Evolutionary conservation across 2,888 invertebrate species (phyloP), one percentile per base, ranked within the genome.

Genomic region (Nematopogon swammerdamellus): DNA sequence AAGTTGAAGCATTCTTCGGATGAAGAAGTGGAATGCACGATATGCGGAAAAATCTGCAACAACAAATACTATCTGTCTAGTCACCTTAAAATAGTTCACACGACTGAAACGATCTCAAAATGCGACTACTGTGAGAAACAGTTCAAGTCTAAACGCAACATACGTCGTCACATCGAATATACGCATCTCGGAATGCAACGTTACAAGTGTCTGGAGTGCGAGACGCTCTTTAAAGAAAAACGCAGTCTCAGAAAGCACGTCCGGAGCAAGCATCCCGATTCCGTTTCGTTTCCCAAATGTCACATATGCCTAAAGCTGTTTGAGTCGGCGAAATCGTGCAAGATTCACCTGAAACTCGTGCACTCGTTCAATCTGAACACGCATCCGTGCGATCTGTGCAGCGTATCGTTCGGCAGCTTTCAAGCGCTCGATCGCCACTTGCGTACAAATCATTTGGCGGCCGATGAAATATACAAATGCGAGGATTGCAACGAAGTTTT

Each of bases 251-350:
- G 76, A 0, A 76, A 75, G 20, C 75, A 76, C 48, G 69, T 76
- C 0, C 58, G 75, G 0, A 63, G 66, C 0, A 75, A 74, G 49
- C 75, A 76, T 52, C 67, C 73, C 0, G 59, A 74, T 36, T 75
- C 76, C 0, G 54, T 63, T 0, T 51, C 59, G 0, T 76, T 76
- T 16, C 73, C 76, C 0, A 71, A 73, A 47, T 76, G 75, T 44
- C 73, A 74, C 45, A 67, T 75, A 1, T 76, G 75, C 49, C 55
- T 65, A 1, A 72, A 72, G 48, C 56, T 72, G 1, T 76, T 76
- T 30, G 76, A 76, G 50, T 75, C 75, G 0, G 76, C 75, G 0
- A 74, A 74, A 50, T 72, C 76, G 1, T 74, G 75, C 42, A 74
- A 73, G 36, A 71, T 72, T 45, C 75, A 76, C 53, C 46, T 75